phyloP scores from a whole-genome alignment of 2,113 vertebrate genomes.

The Gopherus flavomarginatus region DNA sequence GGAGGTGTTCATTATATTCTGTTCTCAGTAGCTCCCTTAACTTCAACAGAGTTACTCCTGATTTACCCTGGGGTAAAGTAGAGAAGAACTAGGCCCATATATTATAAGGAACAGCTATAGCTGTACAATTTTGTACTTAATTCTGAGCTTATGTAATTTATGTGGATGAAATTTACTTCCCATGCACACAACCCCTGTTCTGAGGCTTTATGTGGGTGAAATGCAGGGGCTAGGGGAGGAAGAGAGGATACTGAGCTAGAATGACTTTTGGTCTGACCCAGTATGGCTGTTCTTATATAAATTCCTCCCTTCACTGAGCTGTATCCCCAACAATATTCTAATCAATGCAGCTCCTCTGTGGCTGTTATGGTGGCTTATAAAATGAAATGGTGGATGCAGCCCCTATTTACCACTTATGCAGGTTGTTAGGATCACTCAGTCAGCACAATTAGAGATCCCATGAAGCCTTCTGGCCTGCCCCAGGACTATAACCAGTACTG shows the following conservation, averaged over 20 bases:
- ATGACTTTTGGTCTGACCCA: neutral
- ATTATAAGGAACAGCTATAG: neutral
- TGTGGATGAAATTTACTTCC: neutral
- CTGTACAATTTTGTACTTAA: neutral
- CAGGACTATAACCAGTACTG: neutral
- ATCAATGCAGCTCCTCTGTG: neutral
- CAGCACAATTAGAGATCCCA: neutral
- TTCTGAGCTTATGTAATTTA: neutral
- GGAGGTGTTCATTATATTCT: neutral
- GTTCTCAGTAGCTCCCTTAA: neutral
- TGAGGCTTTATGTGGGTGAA: neutral
- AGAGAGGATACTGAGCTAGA: neutral
- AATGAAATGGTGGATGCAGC: neutral
- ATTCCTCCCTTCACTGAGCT: neutral
- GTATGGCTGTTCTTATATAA: neutral
- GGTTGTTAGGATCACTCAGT: neutral
- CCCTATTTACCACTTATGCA: accelerated
- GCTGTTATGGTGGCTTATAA: neutral
- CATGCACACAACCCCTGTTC: neutral
- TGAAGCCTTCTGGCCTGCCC: neutral
- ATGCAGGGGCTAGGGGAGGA: neutral
- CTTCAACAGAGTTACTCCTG: neutral
- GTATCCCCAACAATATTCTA: neutral
- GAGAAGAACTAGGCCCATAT: neutral
- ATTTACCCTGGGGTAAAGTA: neutral